Percentiles rank a stretch among this genome's conserved stretches.
Conservation (phyloP, 1,140 invertebrate genomes). For the Adoxophyes honmai region DNA sequence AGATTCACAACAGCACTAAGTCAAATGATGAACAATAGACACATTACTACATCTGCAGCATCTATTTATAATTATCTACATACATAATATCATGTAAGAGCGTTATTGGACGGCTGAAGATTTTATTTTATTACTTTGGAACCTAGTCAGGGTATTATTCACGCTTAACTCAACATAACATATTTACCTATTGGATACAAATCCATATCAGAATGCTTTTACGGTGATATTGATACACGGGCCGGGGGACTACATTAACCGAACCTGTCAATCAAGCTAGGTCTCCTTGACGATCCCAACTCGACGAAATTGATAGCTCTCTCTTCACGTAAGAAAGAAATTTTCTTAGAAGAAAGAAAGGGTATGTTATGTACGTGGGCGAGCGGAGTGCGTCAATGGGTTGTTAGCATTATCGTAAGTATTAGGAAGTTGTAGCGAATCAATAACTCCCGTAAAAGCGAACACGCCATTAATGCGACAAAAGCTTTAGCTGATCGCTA, state of each 20-base stretch:
- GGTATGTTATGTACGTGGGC: too few relatives aligned
- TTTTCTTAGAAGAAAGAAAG: conserved; percentile 20
- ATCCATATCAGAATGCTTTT: conserved; percentile 30
- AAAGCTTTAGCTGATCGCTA: conserved; percentile 22
- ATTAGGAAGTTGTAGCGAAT: conserved; percentile 27
- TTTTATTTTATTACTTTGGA: neutral
- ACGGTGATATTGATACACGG: conserved; percentile 22
- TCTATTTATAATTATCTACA: neutral
- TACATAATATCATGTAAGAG: neutral
- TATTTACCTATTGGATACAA: conserved; percentile 25
- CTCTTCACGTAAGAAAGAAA: conserved; percentile 24
- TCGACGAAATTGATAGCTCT: conserved; percentile 45
- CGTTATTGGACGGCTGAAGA: neutral
- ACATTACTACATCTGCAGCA: neutral
- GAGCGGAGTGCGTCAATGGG: neutral
- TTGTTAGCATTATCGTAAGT: conserved; percentile 6
- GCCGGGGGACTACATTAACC: conserved; percentile 32
- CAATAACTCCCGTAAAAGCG: conserved; percentile 27
- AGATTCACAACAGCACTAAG: too few relatives aligned
- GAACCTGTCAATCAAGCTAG: conserved; percentile 44
- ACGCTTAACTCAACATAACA: conserved; percentile 32
- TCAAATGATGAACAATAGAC: neutral
- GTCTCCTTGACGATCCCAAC: conserved; percentile 35
- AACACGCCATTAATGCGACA: conserved; percentile 25
- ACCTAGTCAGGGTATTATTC: conserved; percentile 21